Conservation (phyloP, 2,113 vertebrate genomes). For the Uria aalge region DNA sequence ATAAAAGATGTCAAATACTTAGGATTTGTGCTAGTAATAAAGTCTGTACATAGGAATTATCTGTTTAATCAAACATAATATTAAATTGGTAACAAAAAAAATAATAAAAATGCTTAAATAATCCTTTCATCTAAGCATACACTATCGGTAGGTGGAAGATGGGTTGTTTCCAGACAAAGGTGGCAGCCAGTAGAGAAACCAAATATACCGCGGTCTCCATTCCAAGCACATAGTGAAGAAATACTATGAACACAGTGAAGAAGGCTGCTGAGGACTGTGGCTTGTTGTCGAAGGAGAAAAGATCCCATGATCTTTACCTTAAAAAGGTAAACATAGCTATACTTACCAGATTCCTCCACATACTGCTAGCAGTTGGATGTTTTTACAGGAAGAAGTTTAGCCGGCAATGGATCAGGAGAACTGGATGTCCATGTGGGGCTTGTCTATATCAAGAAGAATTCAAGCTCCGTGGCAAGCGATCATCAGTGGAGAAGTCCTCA, state of each 20-base stretch:
- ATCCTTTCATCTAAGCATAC: not conserved
- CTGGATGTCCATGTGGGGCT: not conserved
- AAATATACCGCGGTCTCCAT: not conserved
- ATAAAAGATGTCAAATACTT: not conserved
- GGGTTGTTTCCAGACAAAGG: not conserved
- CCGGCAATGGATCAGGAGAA: not conserved
- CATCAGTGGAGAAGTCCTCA: not conserved
- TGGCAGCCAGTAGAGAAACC: not conserved
- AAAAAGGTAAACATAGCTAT: not conserved
- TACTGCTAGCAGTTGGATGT: not conserved
- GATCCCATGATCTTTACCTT: not conserved
- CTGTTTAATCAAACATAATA: not conserved
- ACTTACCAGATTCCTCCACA: constrained; percentile 4
- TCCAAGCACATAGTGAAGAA: not conserved
- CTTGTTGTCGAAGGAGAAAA: not conserved
- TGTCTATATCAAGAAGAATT: not conserved
- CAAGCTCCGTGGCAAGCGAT: not conserved
- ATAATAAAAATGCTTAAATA: not conserved
- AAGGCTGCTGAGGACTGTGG: not conserved
- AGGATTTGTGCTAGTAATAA: not conserved
- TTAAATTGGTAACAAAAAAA: not conserved
- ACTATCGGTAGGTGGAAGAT: not conserved
- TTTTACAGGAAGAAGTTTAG: not conserved
- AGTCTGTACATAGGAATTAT: not conserved
- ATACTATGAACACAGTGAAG: not conserved